phyloP scores from a whole-genome alignment of 2,113 vertebrate species.

The Phalacrocorax pelagicus region DNA sequence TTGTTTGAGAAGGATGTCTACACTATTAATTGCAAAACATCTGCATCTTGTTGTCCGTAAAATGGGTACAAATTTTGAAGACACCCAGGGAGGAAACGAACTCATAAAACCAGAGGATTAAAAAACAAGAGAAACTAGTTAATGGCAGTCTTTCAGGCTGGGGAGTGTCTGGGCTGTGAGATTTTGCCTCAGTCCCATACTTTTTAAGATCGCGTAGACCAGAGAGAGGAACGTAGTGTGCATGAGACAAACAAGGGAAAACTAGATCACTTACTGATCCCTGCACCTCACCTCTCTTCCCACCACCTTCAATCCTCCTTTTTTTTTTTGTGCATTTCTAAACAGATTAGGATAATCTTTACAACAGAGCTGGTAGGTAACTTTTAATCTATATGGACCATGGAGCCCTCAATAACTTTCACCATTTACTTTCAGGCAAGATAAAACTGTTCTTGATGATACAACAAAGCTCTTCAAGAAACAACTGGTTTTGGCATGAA shows the following conservation, averaged over 20 bases:
- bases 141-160: constrained; percentile 3
- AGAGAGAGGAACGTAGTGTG: neutral
- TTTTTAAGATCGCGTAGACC: neutral
- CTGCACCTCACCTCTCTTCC: neutral
- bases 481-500: neutral
- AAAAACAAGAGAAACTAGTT: constrained; percentile 37
- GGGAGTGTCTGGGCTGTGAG: neutral
- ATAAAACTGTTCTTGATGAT: neutral
- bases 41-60: neutral
- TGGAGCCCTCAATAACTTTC: neutral
- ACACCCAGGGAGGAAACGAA: neutral
- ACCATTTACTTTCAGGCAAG: neutral
- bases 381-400: neutral
- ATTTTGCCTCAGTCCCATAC: neutral
- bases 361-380: neutral
- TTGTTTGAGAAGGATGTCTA: neutral
- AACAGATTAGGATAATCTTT: neutral
- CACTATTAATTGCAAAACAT: neutral
- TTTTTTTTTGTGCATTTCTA: neutral
- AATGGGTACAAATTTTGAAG: neutral
- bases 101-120: constrained; percentile 23
- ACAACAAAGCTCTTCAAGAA: neutral
- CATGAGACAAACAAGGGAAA: neutral
- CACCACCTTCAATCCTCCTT: neutral
- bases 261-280: neutral